These are phyloP conservation scores for Limnephilus auricula DNA, from an alignment of 2,888 invertebrate species.

Conservation along the genomic window DNA sequence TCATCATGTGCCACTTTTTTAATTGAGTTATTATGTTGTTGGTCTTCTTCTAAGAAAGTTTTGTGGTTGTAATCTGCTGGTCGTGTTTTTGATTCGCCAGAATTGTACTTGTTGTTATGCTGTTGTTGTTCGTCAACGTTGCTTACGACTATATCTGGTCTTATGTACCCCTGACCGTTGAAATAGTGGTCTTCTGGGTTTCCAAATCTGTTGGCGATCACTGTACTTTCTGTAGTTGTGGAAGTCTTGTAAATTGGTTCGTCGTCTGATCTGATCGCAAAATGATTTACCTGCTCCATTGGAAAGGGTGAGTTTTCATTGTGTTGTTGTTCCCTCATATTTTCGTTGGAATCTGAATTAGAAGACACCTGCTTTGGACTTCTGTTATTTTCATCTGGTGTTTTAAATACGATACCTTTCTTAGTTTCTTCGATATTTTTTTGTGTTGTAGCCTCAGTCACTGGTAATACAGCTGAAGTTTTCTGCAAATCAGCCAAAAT, in stretches of 20 bases:
- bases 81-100: neutral
- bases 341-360: conserved; percentile 4
- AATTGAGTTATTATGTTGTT: neutral
- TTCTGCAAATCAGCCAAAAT: neutral
- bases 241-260: conserved; percentile 41
- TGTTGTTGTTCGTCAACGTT: neutral
- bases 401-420: neutral
- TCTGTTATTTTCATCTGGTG: conserved; percentile 28
- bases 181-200: neutral
- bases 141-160: neutral
- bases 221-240: conserved; percentile 17
- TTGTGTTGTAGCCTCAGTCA: neutral
- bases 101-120: neutral
- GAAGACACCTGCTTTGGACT: conserved; percentile 35
- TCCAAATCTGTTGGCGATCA: neutral
- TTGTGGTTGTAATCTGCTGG: neutral
- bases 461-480: neutral
- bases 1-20: neutral
- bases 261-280: neutral
- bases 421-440: neutral
- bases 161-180: neutral
- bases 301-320: neutral
- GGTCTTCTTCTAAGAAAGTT: neutral
- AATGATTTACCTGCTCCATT: neutral
- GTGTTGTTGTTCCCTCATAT: neutral